Conservation (phyloP, 1,140 invertebrate species). For the Drosophila nigrodunni region DNA sequence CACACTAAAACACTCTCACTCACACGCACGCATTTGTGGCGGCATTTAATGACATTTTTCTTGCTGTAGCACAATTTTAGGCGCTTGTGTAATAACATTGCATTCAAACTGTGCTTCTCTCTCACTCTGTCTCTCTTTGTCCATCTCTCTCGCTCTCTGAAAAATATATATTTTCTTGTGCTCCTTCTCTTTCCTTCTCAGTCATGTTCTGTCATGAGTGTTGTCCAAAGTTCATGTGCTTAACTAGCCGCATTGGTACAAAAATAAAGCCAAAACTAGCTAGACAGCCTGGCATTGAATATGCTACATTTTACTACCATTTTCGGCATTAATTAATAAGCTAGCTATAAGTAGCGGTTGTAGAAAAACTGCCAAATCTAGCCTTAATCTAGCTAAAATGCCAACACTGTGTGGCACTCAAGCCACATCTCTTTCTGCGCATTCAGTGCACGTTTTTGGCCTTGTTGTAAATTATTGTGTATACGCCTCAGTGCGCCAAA, state of each 20-base stretch:
- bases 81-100: slow-evolving; percentile 41
- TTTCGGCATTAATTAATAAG: too few species aligned
- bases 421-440: slow-evolving; percentile 26
- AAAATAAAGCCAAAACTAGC: too few species aligned
- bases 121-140: slow-evolving; percentile 15
- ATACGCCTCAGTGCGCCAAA: slow-evolving; percentile 79
- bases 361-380: too few species aligned
- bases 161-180: not conserved
- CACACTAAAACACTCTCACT: not conserved
- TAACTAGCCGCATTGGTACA: too few species aligned
- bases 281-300: too few species aligned
- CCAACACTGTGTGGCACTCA: not conserved
- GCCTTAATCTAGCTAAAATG: too few species aligned
- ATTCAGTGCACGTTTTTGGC: slow-evolving; percentile 73
- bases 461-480: slow-evolving; percentile 76
- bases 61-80: slow-evolving; percentile 26
- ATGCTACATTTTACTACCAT: too few species aligned
- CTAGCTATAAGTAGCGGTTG: too few species aligned
- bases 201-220: slow-evolving; percentile 6
- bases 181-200: slow-evolving; percentile 1
- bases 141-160: not conserved
- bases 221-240: too few species aligned
- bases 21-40: not conserved
- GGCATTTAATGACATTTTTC: slow-evolving; percentile 28
- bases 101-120: slow-evolving; percentile 24